These are phyloP conservation scores for Oasisia sp. DNA, from an alignment of 2,888 invertebrate species.

Conservation along the genomic window DNA sequence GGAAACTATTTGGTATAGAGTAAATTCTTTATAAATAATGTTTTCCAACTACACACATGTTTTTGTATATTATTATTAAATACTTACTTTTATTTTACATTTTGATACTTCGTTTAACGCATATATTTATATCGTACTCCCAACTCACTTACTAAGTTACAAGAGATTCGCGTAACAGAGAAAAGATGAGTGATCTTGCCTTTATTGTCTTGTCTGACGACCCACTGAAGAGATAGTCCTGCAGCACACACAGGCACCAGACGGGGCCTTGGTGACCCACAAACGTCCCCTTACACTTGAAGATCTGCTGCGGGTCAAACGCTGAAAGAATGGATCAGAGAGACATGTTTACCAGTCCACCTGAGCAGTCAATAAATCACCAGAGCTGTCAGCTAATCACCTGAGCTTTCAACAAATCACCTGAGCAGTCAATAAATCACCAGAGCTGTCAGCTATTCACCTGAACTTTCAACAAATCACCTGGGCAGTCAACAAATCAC, in stretches of 20 bases:
- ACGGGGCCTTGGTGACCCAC: slow-evolving; percentile 66
- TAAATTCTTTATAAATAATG: too few relatives aligned
- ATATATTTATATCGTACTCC: too few relatives aligned
- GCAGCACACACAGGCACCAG: slow-evolving; percentile 63
- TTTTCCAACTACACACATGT: too few relatives aligned
- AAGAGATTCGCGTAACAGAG: neutral
- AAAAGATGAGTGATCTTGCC: slow-evolving; percentile 43
- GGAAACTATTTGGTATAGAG: too few relatives aligned
- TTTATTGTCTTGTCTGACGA: slow-evolving; percentile 65
- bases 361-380: neutral
- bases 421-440: neutral
- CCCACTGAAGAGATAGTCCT: slow-evolving; percentile 63
- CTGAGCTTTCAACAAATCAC: neutral
- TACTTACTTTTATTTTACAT: too few relatives aligned
- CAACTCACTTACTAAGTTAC: too few relatives aligned
- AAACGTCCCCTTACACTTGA: slow-evolving; percentile 65
- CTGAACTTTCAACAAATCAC: neutral
- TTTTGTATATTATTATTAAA: too few relatives aligned
- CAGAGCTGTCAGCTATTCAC: neutral
- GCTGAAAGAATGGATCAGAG: slow-evolving; percentile 46
- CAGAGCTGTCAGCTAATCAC: neutral
- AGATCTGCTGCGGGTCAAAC: slow-evolving; percentile 63
- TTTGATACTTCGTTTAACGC: too few relatives aligned
- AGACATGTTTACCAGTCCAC: neutral
- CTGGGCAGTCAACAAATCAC: neutral